phyloP scores from a whole-genome alignment of 2,888 invertebrate species.

The Tridacna crocea region DNA sequence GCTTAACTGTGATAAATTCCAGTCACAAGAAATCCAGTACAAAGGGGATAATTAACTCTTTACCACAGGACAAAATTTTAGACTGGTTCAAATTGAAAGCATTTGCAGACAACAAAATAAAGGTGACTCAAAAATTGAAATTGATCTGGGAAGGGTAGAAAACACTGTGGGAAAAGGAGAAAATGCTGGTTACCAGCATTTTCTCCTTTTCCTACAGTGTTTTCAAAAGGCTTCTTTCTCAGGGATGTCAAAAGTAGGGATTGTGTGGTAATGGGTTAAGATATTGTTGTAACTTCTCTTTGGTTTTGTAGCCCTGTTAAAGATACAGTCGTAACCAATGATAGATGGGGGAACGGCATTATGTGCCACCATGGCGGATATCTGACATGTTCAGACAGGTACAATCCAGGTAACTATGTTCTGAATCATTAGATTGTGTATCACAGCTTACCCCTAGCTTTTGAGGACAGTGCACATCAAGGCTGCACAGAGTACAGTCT shows the following conservation, averaged over 20 bases:
- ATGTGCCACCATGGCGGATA: conserved; percentile 95
- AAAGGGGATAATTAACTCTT: too few species aligned
- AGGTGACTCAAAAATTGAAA: too few species aligned
- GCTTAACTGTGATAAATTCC: too few species aligned
- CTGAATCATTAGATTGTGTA: too few species aligned
- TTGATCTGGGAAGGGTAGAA: neutral
- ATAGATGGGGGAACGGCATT: conserved; percentile 94
- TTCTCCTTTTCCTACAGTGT: neutral
- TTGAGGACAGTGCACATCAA: too few species aligned
- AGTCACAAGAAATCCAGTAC: too few species aligned
- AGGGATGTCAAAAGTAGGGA: neutral
- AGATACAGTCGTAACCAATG: conserved; percentile 94
- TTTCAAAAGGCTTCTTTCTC: neutral
- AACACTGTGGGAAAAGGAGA: neutral
- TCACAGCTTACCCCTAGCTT: too few species aligned
- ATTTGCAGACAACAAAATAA: too few species aligned
- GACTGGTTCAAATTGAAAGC: too few species aligned
- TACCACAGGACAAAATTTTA: too few species aligned
- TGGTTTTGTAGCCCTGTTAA: conserved; percentile 87
- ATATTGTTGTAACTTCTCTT: neutral
- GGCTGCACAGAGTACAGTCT: too few species aligned
- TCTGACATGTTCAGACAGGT: conserved; percentile 93
- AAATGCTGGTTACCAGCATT: neutral
- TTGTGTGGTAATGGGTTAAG: neutral
- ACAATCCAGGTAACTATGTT: conserved; percentile 88